Evolutionary conservation across 1,140 invertebrate species (phyloP), one percentile per base, ranked within the genome.

Genomic region (Drosophila yakuba): DNA sequence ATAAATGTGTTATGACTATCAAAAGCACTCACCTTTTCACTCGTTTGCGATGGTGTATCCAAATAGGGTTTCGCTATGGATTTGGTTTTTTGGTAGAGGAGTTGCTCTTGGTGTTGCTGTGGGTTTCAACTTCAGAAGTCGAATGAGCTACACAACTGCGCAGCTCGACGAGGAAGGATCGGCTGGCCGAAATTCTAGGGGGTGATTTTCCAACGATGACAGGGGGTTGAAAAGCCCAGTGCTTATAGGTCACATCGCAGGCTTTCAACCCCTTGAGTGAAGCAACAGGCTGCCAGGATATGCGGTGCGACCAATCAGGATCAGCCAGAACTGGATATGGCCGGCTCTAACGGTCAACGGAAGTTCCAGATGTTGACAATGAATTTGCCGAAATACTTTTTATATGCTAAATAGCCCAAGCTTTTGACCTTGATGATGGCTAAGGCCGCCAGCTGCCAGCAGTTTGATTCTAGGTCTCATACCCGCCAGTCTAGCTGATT

Each of bases 71-170:
- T 32, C 32, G 32, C 2, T 10, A 32, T 3, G 11, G 10, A 36
- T 52, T 38, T n/a, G 12, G 14, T 43, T 4, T 8, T 8, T 14
- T 39, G 14, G 38, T 10, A 17, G 12, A 59, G 8, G 11, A 4
- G 47, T 25, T 52, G 52, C 69, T 39, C 15, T 62, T 32, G 25
- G 50, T 25, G 60, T 41, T 82, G 78, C 58, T 57, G 47, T 36
- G 74, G 78, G 77, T 75, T 89, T 89, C 84, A 84, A 89, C 84
- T 89, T 71, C 73, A 67, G 64, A 80, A 89, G 84, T 89, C 84
- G 84, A 89, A 89, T 89, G 84, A 89, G 36, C 48, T 45, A 20
- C 12, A 3, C 20, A 64, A 23, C 41, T 69, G 38, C 32, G 32
- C 35, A 51, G 58, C 50, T 41, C 38, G 4, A 51, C 58, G 41